phyloP scores from a whole-genome alignment of 1,140 invertebrate genomes.

The Cydia amplana region DNA sequence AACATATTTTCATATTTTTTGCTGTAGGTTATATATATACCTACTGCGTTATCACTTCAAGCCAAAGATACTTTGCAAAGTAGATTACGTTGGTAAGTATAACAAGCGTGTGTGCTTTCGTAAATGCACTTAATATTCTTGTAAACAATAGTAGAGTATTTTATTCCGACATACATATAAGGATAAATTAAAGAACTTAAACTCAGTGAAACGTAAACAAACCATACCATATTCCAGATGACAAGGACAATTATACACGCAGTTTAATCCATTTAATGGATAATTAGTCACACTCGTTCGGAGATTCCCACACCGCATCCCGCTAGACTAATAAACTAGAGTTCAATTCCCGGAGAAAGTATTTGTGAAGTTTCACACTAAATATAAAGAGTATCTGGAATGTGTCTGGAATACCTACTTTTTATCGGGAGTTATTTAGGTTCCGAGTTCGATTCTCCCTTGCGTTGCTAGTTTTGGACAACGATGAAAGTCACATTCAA shows the following conservation, averaged over 20 bases:
- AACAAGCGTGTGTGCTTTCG: neutral
- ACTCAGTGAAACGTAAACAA: slow-evolving; percentile 8
- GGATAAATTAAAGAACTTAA: neutral
- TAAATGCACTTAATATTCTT: neutral
- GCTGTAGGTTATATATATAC: no score
- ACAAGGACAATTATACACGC: neutral
- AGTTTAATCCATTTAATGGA: neutral
- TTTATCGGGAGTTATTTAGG: slow-evolving; percentile 20
- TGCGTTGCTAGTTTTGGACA: neutral
- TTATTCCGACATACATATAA: neutral
- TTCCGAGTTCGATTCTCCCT: slow-evolving; percentile 25
- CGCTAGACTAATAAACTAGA: slow-evolving; percentile 22
- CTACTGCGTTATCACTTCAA: neutral
- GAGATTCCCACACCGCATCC: slow-evolving; percentile 6
- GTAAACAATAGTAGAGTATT: neutral
- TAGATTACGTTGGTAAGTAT: neutral
- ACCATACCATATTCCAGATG: neutral
- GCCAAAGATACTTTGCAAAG: neutral
- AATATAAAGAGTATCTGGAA: slow-evolving; percentile 31
- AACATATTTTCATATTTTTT: slow-evolving; percentile 32
- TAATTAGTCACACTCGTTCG: neutral
- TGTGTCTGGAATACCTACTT: slow-evolving; percentile 15
- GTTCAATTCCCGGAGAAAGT: slow-evolving; percentile 26
- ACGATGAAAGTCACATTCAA: neutral
- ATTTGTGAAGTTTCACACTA: slow-evolving; percentile 29